A percentile compares a stretch with the other conserved stretches of the same genome.
Evolutionary conservation across 2,113 vertebrate genomes (phyloP).

Genomic region (Lanius collurio): DNA sequence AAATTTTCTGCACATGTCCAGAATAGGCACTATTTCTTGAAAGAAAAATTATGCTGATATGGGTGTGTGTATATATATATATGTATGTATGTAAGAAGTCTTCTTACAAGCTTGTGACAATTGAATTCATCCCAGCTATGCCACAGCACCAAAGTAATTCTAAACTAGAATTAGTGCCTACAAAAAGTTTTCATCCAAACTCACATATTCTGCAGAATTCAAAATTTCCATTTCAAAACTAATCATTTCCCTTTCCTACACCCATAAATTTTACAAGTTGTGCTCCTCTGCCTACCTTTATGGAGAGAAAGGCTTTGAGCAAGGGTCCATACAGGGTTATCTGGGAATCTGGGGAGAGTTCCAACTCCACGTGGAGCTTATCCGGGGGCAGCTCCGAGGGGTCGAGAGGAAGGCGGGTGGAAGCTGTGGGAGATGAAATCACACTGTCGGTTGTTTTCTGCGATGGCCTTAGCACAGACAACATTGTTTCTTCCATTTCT

Average conservation of each 20-base stretch:
- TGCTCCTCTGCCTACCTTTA: constrained; percentile 82
- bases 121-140: neutral
- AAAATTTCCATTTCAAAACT: fast-evolving
- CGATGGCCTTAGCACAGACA: constrained; percentile 86
- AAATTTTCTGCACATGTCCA: neutral
- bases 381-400: constrained; percentile 93
- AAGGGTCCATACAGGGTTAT: constrained; percentile 92
- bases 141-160: neutral
- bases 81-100: neutral
- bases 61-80: fast-evolving
- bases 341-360: constrained; percentile 93
- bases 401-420: constrained; percentile 78
- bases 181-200: neutral
- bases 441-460: constrained; percentile 78
- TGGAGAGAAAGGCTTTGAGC: constrained; percentile 87
- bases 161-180: neutral
- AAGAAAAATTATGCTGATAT: neutral
- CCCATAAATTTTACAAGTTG: fast-evolving
- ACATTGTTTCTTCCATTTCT: constrained; percentile 94
- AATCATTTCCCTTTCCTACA: neutral
- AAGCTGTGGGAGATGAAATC: constrained; percentile 73
- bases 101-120: neutral
- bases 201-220: fast-evolving
- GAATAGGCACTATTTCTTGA: neutral
- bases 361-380: constrained; percentile 92